Conservation (phyloP, 1,140 invertebrate genomes). For the Melitaea cinxia region DNA sequence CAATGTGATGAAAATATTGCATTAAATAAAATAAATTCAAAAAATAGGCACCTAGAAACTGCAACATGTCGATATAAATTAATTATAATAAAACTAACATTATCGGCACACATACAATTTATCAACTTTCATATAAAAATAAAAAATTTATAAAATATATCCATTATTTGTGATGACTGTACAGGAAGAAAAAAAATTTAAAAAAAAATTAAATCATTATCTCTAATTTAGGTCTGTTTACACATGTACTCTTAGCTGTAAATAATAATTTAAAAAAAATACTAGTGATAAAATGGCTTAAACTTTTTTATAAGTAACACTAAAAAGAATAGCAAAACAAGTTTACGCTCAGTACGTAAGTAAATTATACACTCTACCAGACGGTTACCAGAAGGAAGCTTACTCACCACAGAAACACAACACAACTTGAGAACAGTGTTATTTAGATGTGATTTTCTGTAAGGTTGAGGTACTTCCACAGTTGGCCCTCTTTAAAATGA, state of each 20-base stretch:
- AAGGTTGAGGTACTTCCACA: too few species aligned
- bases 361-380: too few species aligned
- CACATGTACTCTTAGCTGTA: conserved; percentile 1
- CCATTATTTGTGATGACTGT: background rate
- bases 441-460: too few species aligned
- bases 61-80: conserved; percentile 44
- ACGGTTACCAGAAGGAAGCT: too few species aligned
- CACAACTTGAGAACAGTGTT: too few species aligned
- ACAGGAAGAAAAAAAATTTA: background rate
- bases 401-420: too few species aligned
- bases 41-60: conserved; percentile 51
- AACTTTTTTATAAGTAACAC: too few species aligned
- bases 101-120: conserved; percentile 5
- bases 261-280: background rate
- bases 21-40: conserved; percentile 31
- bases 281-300: background rate
- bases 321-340: too few species aligned
- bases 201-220: conserved; percentile 1
- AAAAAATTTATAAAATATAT: conserved; percentile 8
- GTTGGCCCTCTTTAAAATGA: too few species aligned
- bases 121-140: background rate
- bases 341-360: too few species aligned
- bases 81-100: conserved; percentile 5
- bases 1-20: conserved; percentile 48
- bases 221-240: conserved; percentile 8